Base-by-base conservation (phyloP, 2,113 vertebrate genomes). In the Illadopsis cleaveri region DNA sequence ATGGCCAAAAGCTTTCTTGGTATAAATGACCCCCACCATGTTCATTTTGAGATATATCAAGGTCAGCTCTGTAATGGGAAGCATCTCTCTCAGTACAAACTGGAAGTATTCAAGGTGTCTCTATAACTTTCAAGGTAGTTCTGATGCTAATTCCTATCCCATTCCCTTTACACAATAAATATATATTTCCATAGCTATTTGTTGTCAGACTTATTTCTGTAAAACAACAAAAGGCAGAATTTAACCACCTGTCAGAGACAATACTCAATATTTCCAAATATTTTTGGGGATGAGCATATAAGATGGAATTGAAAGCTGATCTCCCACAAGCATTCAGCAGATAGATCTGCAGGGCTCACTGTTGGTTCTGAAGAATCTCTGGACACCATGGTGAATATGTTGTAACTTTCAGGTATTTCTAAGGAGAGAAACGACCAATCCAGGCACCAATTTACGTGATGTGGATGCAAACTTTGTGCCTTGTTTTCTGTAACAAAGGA, bases 41-140 rank as follows among this genome's bases (percentile, higher is more conserved):
- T 73, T 88, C 47, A 85, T 75, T 92, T 50, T 78, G 61, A 86
- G 56, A 53, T 44, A 62, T 12, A 86, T 82, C 93, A 96, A 95
- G 91, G 91, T 66, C 90, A 70, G 9, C 37, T 75, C 38, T 84
- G 28, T 86, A 89, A 94, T 58, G 15, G 42, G 72, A 94, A 57
- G 31, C 83, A 82, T 93, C 58, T 93, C 92, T 92, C 86, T 88
- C 82, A 58, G 45, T 50, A 56, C 33, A 87, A 93, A 78, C 48
- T 38, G 48, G 81, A 91, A 89, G 66, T 35, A 69, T 35, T 44
- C 93, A 90, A 90, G 75, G 58, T 54, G 84, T 80, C 31, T 53
- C 40, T 68, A 47, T 37, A n/a, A 60, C 58, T 66, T 66, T 31
- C 70, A 91, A 35, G 30, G 54, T 40, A 47, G 14, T 30, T 65